Evolutionary conservation across 2,113 vertebrate species (phyloP), one percentile per base, ranked within the genome.

Genomic region (Eptesicus fuscus): DNA sequence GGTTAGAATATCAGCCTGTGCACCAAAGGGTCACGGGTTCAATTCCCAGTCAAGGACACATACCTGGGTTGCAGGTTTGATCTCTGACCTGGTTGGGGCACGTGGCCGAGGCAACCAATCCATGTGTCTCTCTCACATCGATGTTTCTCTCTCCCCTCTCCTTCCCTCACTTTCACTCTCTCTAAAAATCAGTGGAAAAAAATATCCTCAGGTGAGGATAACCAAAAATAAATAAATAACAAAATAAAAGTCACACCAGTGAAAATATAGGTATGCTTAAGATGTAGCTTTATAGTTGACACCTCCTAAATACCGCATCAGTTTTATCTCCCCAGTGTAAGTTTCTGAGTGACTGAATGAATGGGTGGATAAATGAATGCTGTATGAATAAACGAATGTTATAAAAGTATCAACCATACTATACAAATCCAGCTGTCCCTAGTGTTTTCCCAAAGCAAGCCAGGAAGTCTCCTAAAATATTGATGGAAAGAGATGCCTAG

Each of bases 401-500:
- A 40, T 65, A 51, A 79, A 96, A 71, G 30, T 61, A 77, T 56
- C 71, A 90, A 25, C 4, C 17, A 90, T 56, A 49, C 11, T 30
- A 28, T 4, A 37, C 28, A 97, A 96, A 25, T 12, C 53, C 83
- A 74, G 63, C 44, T 96, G 28, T 70, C 80, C 80, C 37, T 61
- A 78, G 59, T 40, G 86, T 77, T 84, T 49, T 13, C 44, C 17
- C 42, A 91, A 23, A 83, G 78, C 13, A 74, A 94, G 42, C 6
- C 44, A 96, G 63, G 65, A 95, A 76, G 23, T 93, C 18, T 59
- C 61, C 73, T 96, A 80, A 92, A 95, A 80, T 92, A 91, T 7
- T 74, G 84, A 93, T 88, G 42, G 63, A 80, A 78, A 82, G 47
- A 93, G 12, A 95, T 83, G 83, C 88, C 61, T 70, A 49, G 56